These are phyloP conservation scores for Atta cephalotes DNA, from an alignment of 1,140 invertebrate species.

Conservation along the genomic window DNA sequence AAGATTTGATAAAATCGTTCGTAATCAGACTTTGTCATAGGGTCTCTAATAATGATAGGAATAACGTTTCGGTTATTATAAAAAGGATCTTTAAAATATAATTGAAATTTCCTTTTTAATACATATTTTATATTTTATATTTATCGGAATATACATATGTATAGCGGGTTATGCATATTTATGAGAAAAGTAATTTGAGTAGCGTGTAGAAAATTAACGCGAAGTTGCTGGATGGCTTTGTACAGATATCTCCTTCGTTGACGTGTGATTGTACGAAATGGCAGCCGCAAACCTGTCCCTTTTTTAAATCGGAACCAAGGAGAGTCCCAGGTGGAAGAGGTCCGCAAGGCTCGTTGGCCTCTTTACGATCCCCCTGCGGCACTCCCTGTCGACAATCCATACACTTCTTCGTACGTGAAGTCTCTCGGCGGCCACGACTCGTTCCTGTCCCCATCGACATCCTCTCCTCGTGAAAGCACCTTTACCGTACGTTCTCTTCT, in stretches of 20 bases:
- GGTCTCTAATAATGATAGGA: neutral
- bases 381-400: constrained; percentile 76
- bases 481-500: constrained; percentile 70
- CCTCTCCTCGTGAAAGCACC: constrained; percentile 74
- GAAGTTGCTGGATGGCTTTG: constrained; percentile 20
- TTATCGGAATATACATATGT: too few relatives aligned
- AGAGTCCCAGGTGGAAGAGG: constrained; percentile 53
- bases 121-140: neutral
- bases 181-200: constrained; percentile 25
- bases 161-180: neutral
- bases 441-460: constrained; percentile 77
- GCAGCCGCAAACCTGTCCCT: constrained; percentile 39
- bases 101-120: neutral
- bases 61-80: neutral
- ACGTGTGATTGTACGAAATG: constrained; percentile 29
- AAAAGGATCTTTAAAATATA: neutral
- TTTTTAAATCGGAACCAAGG: constrained; percentile 54
- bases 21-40: too few relatives aligned
- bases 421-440: constrained; percentile 67
- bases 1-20: too few relatives aligned
- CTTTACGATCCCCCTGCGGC: constrained; percentile 78
- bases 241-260: neutral
- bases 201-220: constrained; percentile 53
- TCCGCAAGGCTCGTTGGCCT: constrained; percentile 72
- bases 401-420: constrained; percentile 63